Evolutionary conservation across 2,113 vertebrate genomes (phyloP).

Genomic region (Ictalurus furcatus): DNA sequence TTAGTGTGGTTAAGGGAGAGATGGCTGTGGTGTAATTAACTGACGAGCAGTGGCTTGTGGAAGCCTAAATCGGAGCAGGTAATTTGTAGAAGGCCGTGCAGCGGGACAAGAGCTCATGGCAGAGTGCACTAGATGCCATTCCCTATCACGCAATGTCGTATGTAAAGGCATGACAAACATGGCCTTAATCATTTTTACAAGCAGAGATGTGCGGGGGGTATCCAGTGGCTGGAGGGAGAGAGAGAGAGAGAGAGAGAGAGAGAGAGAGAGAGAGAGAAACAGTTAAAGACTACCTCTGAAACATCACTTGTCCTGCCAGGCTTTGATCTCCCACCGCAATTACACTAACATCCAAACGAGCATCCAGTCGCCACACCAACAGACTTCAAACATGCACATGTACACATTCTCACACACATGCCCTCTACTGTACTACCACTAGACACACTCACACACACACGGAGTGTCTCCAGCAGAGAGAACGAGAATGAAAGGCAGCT

Average conservation of each 20-base stretch:
- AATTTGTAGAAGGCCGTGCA: constrained; percentile 54
- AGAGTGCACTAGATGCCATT: constrained; percentile 80
- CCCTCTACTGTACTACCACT: constrained; percentile 20
- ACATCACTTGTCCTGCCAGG: constrained; percentile 90
- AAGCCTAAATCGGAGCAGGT: constrained; percentile 68
- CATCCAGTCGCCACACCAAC: constrained; percentile 74
- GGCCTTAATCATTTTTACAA: constrained; percentile 99
- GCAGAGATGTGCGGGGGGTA: constrained; percentile 95
- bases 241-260: constrained; percentile 85
- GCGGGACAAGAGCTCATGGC: constrained; percentile 37
- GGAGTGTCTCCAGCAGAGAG: constrained; percentile 73
- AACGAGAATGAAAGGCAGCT: constrained; percentile 71
- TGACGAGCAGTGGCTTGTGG: constrained; percentile 69
- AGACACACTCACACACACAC: constrained; percentile 65
- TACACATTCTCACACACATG: constrained; percentile 46
- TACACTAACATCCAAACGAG: constrained; percentile 89
- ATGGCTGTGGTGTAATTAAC: constrained; percentile 33
- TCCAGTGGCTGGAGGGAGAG: constrained; percentile 87
- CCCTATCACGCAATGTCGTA: constrained; percentile 94
- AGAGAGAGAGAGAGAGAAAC: constrained; percentile 82
- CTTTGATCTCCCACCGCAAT: constrained; percentile 99
- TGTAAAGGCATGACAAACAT: constrained; percentile 93
- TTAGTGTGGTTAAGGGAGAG: constrained; percentile 6
- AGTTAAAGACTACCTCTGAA: constrained; percentile 93
- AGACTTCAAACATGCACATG: constrained; percentile 70